Base-by-base conservation (phyloP, 2,888 invertebrate genomes). In the Thumatha senex region DNA sequence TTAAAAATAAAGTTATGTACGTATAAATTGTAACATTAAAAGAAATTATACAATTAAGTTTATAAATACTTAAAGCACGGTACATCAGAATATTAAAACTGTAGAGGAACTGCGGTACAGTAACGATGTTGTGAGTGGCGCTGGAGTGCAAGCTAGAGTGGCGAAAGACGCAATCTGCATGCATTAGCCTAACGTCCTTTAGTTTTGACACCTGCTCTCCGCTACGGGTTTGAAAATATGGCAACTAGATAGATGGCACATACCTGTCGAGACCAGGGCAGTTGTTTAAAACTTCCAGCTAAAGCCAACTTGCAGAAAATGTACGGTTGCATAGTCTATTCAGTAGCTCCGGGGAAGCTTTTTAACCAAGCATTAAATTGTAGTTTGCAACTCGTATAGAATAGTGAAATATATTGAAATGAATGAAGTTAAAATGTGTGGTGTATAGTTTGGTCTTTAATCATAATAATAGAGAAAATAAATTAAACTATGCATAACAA, bases 131-230 rank as follows among this genome's bases (percentile, higher is more conserved):
- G 51, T 54, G 60, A 59, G 63, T 59, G 57, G 67, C 62, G 52
- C 24, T 53, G n/a, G n/a, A 38, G 60, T 68, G 63, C 57, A 67
- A 67, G 59, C 54, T 47, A 50, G 68, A 72, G 78, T 76, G 76
- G 80, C 78, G 77, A 81, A 80, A 84, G 86, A 84, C 86, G 88
- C 89, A 89, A 89, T 89, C 89, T 89, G 89, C 90, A 91, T 90
- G 84, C 87, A 91, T 91, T 91, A 89, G 82, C 86, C 84, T 84
- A 85, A 87, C 82, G 83, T 84, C 84, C 82, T 83, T 80, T 83
- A 87, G 89, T 89, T 89, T 87, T 89, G 90, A 89, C 90, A 90
- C 90, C 90, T 89, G 89, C 86, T 86, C 84, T 78, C 80, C 58
- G 51, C 67, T 51, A 51, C 54, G 60, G 56, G 68, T 77, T 78